Percentiles rank a stretch among this genome's conserved stretches.
Evolutionary conservation across 2,888 invertebrate genomes (phyloP).

Genomic region (Synanthedon formicaeformis): DNA sequence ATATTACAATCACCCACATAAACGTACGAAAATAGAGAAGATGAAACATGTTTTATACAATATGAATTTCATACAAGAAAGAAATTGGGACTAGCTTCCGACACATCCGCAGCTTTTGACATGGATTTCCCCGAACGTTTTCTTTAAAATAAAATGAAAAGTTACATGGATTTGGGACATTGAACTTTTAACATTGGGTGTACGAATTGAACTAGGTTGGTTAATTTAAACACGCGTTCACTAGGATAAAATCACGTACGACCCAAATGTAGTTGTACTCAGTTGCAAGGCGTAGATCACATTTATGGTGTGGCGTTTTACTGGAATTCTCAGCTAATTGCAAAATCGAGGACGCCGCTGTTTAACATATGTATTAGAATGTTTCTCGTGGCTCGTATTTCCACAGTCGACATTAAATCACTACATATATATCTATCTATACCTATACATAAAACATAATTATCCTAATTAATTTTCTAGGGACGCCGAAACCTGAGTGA

Average conservation of each 20-base stretch:
- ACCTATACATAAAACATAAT: no score
- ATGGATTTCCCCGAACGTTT: not conserved
- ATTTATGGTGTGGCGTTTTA: conserved; percentile 17
- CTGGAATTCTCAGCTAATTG: not conserved
- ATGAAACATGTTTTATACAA: no score
- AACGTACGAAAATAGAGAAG: no score
- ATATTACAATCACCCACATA: no score
- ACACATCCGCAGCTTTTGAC: not conserved
- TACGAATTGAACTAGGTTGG: conserved; percentile 19
- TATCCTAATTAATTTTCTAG: no score
- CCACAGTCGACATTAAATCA: no score
- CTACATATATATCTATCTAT: no score
- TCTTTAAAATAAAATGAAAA: conserved; percentile 1
- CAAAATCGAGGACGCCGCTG: not conserved
- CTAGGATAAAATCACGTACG: conserved; percentile 43
- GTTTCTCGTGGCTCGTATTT: no score
- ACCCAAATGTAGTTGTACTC: conserved; percentile 34
- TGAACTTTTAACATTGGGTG: conserved; percentile 1
- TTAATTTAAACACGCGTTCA: conserved; percentile 13
- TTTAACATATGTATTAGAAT: no score
- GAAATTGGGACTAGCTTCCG: no score
- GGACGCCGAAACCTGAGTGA: no score
- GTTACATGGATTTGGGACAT: conserved; percentile 1
- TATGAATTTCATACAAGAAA: no score
- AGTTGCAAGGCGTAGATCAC: conserved; percentile 25